Evolutionary conservation across 2,113 vertebrate genomes (phyloP).

Genomic region (Cryptotis parvus): DNA sequence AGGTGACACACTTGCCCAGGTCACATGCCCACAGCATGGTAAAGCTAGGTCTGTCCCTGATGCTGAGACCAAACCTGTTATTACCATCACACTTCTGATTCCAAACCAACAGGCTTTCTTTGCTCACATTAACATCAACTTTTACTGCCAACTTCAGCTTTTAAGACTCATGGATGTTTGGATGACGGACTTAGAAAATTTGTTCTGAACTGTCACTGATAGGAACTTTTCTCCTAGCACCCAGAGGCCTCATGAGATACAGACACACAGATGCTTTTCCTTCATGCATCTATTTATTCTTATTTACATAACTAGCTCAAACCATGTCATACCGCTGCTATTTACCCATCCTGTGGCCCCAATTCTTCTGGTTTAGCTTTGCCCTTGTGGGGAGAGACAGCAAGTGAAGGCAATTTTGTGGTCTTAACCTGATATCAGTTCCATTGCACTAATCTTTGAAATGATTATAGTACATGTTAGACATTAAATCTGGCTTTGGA

Average conservation of each 20-base stretch:
- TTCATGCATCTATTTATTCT: too few relatives aligned
- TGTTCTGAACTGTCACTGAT: rapidly evolving
- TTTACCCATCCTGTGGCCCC: too few relatives aligned
- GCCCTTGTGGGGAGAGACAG: background rate
- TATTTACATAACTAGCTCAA: background rate
- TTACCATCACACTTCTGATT: background rate
- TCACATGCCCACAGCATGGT: background rate
- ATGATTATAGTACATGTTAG: conserved; percentile 2
- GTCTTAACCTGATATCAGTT: background rate
- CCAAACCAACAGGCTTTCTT: too few relatives aligned
- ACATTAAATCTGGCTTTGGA: conserved; percentile 37
- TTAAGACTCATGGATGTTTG: background rate
- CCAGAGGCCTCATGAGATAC: background rate
- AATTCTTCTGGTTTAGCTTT: background rate
- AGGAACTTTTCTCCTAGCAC: background rate
- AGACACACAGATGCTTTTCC: background rate
- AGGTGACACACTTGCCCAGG: background rate
- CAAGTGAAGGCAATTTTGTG: background rate
- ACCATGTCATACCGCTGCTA: background rate
- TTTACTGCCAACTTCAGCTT: background rate
- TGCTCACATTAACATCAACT: background rate
- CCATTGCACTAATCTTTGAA: conserved; percentile 33
- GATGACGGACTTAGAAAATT: background rate
- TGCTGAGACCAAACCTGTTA: background rate
- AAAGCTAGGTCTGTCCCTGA: background rate